Percentiles rank a stretch among this genome's conserved stretches.
These are phyloP conservation scores for Branchipolynoe longqiensis DNA, from an alignment of 2,888 invertebrate species.

Conservation along the genomic window DNA sequence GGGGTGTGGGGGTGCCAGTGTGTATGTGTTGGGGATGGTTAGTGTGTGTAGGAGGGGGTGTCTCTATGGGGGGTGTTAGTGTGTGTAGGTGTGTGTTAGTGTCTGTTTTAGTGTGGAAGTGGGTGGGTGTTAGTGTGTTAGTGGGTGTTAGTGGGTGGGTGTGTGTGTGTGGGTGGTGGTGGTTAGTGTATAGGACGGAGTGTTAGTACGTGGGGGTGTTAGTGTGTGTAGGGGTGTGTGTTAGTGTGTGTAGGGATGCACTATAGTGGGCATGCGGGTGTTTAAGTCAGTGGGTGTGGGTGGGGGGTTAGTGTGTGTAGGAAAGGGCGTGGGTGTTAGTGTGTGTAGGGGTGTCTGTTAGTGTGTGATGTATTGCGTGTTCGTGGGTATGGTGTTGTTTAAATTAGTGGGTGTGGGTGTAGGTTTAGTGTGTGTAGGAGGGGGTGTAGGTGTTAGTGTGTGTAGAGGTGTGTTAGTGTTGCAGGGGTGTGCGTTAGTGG, in stretches of 20 bases:
- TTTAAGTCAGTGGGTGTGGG: not conserved
- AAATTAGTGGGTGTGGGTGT: no score
- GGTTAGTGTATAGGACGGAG: not conserved
- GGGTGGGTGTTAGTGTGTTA: not conserved
- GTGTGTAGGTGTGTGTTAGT: not conserved
- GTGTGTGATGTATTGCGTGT: not conserved
- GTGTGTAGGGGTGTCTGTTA: not conserved
- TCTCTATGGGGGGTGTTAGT: not conserved
- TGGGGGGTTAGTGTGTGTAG: no score
- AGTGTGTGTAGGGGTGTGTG: constrained; percentile 24
- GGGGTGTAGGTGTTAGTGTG: not conserved
- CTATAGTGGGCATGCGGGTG: not conserved
- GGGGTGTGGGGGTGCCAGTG: no score
- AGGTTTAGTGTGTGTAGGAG: no score
- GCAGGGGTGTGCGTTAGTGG: not conserved
- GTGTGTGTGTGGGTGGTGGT: not conserved
- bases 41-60: not conserved
- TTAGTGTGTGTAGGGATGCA: not conserved
- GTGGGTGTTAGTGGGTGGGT: not conserved
- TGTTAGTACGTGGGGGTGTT: not conserved
- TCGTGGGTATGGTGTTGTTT: no score
- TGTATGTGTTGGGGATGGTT: no score
- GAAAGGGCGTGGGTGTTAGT: not conserved
- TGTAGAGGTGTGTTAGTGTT: not conserved
- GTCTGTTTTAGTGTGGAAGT: not conserved